These are phyloP conservation scores for Actinia tenebrosa DNA, from an alignment of 64 coral and sea anemone genomes.

Conservation along the genomic window DNA sequence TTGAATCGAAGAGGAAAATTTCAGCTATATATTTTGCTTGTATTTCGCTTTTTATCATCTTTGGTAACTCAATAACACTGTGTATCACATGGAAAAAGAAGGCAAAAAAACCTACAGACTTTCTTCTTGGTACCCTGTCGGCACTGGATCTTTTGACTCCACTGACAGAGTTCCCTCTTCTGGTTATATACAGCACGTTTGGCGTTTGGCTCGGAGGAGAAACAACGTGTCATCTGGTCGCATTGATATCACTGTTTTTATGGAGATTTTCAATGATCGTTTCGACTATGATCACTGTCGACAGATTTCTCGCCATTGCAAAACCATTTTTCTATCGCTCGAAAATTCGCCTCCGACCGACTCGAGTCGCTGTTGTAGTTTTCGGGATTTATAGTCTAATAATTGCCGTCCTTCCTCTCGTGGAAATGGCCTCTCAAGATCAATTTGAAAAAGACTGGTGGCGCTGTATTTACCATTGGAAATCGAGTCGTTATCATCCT, in stretches of 20 bases:
- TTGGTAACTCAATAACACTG: neutral
- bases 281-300: neutral
- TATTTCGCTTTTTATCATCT: conserved; percentile 7
- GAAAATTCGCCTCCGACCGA: conserved; percentile 7
- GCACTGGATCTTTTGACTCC: neutral
- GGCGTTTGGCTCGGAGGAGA: conserved; percentile 14
- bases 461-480: conserved; percentile 16
- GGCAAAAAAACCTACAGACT: conserved; percentile 20
- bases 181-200: neutral
- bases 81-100: conserved; percentile 13
- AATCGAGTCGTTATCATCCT: neutral
- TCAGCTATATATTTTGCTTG: conserved; percentile 20
- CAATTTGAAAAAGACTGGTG: neutral
- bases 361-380: neutral
- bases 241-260: conserved; percentile 17
- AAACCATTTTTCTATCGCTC: conserved; percentile 33
- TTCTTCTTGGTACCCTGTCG: neutral
- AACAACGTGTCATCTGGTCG: neutral
- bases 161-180: neutral
- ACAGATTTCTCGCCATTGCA: conserved; percentile 16
- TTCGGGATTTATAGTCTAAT: conserved; percentile 9
- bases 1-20: neutral
- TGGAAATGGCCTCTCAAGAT: neutral
- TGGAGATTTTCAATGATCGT: conserved; percentile 25
- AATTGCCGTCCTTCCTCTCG: neutral